Evolutionary conservation across 2,797 vertebrate species (phyloP).

Genomic region (Lepus oiostolus): DNA sequence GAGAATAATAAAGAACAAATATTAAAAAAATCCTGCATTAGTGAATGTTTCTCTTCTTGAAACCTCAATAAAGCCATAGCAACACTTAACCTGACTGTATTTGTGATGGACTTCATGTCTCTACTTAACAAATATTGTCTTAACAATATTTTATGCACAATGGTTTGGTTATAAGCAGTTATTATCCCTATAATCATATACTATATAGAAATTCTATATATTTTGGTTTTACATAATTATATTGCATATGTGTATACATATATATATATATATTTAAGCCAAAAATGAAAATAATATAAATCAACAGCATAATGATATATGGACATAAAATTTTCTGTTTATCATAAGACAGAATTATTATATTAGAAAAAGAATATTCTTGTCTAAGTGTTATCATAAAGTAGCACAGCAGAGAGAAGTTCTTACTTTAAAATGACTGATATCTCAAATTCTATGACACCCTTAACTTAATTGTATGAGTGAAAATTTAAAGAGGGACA

Average conservation of each 20-base stretch:
- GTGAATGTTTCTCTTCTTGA: not conserved
- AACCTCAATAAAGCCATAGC: slow-evolving; percentile 29
- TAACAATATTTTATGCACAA: not conserved
- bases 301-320: not conserved
- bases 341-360: slow-evolving; percentile 12
- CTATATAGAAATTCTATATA: not conserved
- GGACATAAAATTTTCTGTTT: not conserved
- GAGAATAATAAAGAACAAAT: not conserved
- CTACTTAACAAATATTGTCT: not conserved
- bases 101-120: slow-evolving; percentile 23
- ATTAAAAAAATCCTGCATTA: slow-evolving; percentile 15
- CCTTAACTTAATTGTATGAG: not conserved
- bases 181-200: not conserved
- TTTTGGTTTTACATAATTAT: not conserved
- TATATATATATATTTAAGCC: not conserved
- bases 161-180: not conserved
- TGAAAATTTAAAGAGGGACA: not conserved
- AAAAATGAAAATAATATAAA: not conserved
- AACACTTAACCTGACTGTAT: not conserved
- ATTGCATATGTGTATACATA: too few species aligned
- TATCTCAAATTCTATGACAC: not conserved
- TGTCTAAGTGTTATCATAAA: not conserved
- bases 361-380: not conserved
- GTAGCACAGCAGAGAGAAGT: not conserved
- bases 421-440: not conserved